A percentile compares a stretch with the other conserved stretches of the same genome.
phyloP scores from a whole-genome alignment of 2,797 vertebrate species.

The Coendou prehensilis region DNA sequence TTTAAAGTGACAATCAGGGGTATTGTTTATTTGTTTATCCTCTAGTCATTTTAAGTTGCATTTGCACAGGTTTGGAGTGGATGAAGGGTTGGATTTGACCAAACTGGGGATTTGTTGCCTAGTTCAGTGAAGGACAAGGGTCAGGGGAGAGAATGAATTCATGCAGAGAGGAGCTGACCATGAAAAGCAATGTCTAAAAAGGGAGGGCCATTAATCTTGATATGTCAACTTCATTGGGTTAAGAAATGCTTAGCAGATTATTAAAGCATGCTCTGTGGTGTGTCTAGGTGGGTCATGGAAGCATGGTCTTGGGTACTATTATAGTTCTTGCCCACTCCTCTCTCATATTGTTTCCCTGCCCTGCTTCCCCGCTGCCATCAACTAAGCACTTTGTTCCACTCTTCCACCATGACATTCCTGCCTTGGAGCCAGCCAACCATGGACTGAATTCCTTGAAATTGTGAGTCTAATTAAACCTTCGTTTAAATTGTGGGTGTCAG shows the following conservation, averaged over 20 bases:
- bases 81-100: not conserved
- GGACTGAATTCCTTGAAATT: not conserved
- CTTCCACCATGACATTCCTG: not conserved
- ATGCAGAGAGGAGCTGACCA: not conserved
- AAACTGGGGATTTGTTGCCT: not conserved
- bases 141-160: accelerated
- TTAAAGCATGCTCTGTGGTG: not conserved
- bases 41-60: not conserved
- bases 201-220: not conserved
- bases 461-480: not conserved
- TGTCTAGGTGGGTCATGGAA: not conserved
- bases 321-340: not conserved
- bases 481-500: not conserved
- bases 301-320: not conserved
- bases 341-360: not conserved
- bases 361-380: not conserved
- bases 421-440: not conserved
- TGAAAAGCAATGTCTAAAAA: not conserved
- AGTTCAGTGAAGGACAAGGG: not conserved
- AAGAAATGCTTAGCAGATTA: not conserved
- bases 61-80: not conserved
- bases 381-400: not conserved
- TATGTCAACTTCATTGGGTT: not conserved
- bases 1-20: not conserved
- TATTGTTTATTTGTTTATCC: not conserved